Evolutionary conservation across 2,113 vertebrate genomes (phyloP), one percentile per base, ranked within the genome.

Genomic region (Euleptes europaea): DNA sequence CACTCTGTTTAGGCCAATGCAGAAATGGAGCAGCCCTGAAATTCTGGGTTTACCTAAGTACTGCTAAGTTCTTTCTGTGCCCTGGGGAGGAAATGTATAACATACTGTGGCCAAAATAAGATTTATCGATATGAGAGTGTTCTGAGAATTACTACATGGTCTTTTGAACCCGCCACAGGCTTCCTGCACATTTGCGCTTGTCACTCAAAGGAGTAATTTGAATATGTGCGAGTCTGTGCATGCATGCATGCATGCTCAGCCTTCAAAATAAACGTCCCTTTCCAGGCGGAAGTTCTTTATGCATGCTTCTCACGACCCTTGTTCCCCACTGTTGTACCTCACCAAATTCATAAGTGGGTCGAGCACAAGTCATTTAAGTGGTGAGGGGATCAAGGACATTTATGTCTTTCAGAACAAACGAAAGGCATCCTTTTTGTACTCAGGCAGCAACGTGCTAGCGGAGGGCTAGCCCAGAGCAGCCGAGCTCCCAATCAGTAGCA

Each of bases 401-500:
- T 40, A 47, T n/a, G 47, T 12, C 42, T 33, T 31, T 40, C 28
- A 49, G 35, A 73, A 57, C 49, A 63, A 69, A 83, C 38, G 47
- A 51, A 80, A 84, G 51, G 23, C 49, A 63, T 76, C 51, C 76
- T 26, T 84, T 28, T 26, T 23, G 14, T 75, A 42, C 51, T 33
- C 11, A 12, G 67, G 47, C 38, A 84, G 44, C n/a, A 60, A 57
- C 38, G 42, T 42, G 42, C 54, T 42, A 74, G 66, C 66, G 47
- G 44, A 60, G 31, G 65, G 60, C 17, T 26, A 60, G 77, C 70
- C 69, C 28, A 38, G n/a, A 75, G 51, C n/a, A 84, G 15, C 63
- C 11, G 69, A 38, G 15, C 33, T 74, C 65, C 19, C 28, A 80
- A 76, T 88, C 86, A 57, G 75, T 84, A 80, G 82, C 40, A 44